Evolutionary conservation across 2,113 vertebrate species (phyloP), one percentile per base, ranked within the genome.

Genomic region (Dasyurus viverrinus): DNA sequence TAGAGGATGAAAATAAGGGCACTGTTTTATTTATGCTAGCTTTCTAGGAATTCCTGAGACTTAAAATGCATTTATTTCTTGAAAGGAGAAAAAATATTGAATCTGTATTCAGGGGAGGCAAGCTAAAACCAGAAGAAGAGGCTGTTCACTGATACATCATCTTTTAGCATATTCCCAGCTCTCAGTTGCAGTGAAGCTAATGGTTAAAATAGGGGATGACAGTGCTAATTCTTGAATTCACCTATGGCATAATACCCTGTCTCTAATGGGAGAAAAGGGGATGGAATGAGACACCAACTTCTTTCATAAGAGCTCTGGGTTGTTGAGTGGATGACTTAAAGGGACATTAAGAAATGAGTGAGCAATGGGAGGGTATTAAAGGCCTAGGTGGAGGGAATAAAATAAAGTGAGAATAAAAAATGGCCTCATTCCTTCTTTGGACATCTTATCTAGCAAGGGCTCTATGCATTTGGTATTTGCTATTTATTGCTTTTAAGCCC

Each of bases 201-300:
- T 57, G 2, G 96, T 91, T 96, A 96, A 30, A 96, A 96, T 1
- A 16, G 93, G 97, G 92, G 94, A 98, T 98, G 98, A 98, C 98
- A 96, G 57, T 97, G 98, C 98, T 98, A 54, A 98, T 98, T 98
- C 96, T 92, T 95, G 76, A 92, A 95, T 95, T 98, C 97, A 52
- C 95, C 0, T 90, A 47, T 8, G 50, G 98, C 93, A 97, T 97
- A 89, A 36, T 14, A 1, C 95, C 92, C 95, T 96, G 25, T 53
- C 91, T 93, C 54, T 30, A 54, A 95, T 6, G 50, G 92, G 57
- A 84, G 90, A 60, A 48, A 95, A 93, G 91, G 92, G 95, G 55
- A 92, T 55, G 60, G 12, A 90, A 90, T 47, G 16, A 42, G 36
- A 84, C 93, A 68, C 53, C 93, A 89, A 52, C 76, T 93, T 36